Conservation (phyloP, 2,113 vertebrate species). For the Pitta sordida region DNA sequence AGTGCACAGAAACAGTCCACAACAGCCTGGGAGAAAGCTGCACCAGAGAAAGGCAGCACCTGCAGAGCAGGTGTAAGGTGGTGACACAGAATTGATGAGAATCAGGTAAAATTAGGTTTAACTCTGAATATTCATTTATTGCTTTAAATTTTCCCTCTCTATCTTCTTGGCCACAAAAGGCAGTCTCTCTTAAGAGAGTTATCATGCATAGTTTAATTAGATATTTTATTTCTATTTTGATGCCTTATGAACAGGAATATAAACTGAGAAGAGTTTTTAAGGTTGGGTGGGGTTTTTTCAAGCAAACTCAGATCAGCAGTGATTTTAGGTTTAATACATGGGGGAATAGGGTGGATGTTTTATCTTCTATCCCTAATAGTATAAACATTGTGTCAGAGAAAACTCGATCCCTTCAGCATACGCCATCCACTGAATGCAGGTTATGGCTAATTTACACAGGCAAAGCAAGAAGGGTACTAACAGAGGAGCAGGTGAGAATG, state of each 20-base stretch:
- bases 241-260: not conserved
- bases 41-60: not conserved
- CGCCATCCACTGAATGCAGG: not conserved
- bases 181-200: not conserved
- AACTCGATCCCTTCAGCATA: not conserved
- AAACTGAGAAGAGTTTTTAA: not conserved
- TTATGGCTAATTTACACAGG: not conserved
- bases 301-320: not conserved
- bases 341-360: not conserved
- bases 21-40: rapidly evolving
- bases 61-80: not conserved
- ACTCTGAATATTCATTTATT: not conserved
- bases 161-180: not conserved
- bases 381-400: not conserved
- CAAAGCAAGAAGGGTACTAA: not conserved
- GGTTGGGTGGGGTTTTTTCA: not conserved
- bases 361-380: not conserved
- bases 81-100: not conserved
- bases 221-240: not conserved
- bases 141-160: not conserved
- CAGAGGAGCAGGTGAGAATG: not conserved
- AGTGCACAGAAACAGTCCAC: not conserved
- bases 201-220: not conserved
- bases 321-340: not conserved
- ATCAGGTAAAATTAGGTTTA: not conserved